phyloP scores from a whole-genome alignment of 1,140 invertebrate genomes.

The Aphidius gifuensis region DNA sequence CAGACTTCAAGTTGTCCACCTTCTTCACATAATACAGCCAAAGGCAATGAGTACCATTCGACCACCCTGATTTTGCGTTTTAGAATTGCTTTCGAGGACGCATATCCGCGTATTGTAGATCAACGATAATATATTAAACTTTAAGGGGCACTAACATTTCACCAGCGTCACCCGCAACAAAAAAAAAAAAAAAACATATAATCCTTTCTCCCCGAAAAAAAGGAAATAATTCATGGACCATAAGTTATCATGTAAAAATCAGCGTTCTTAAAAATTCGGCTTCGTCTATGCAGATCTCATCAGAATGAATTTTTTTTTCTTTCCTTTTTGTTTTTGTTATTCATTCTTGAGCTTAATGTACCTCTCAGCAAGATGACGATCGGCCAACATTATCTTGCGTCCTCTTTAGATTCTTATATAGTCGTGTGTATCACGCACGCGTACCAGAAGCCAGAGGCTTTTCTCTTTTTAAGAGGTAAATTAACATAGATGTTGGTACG shows the following conservation, averaged over 20 bases:
- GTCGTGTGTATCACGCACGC: slow-evolving; percentile 33
- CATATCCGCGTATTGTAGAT: slow-evolving; percentile 1
- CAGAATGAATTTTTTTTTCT: not conserved
- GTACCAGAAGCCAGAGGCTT: slow-evolving; percentile 42
- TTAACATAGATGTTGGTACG: too few relatives aligned
- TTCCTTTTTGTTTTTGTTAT: too few relatives aligned
- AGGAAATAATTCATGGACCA: too few relatives aligned
- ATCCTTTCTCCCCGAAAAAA: too few relatives aligned
- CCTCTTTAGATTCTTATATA: slow-evolving; percentile 31
- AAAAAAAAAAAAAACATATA: too few relatives aligned
- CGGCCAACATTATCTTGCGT: not conserved
- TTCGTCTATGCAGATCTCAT: slow-evolving; percentile 2
- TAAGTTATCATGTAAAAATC: too few relatives aligned
- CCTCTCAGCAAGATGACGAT: slow-evolving; percentile 20
- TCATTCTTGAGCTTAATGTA: not conserved
- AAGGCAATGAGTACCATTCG: slow-evolving; percentile 41
- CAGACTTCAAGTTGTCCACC: slow-evolving; percentile 55
- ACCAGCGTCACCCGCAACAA: too few relatives aligned
- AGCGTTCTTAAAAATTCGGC: too few relatives aligned
- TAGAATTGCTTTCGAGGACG: slow-evolving; percentile 11
- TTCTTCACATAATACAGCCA: slow-evolving; percentile 47
- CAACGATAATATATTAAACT: not conserved
- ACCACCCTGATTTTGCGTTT: slow-evolving; percentile 28
- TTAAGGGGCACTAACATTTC: not conserved
- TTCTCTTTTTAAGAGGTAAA: slow-evolving; percentile 11